Evolutionary conservation across 2,888 invertebrate genomes (phyloP), one percentile per base, ranked within the genome.

Genomic region (Lasioglossum figueresi): DNA sequence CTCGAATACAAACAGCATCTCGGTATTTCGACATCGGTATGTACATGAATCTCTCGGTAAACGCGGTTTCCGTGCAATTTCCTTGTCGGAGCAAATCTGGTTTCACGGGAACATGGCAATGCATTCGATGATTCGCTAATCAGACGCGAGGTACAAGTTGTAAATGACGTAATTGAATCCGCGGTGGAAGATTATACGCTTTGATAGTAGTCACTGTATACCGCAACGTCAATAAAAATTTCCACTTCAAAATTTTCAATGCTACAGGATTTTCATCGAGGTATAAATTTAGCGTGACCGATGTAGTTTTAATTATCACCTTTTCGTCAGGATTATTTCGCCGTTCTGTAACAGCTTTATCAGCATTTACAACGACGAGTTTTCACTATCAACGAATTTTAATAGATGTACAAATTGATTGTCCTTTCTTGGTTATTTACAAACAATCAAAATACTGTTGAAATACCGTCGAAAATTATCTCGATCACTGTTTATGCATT

Each of bases 141-240:
- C 63, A 34, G 78, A 19, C 52, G 52, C 27, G 43, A 23, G 31
- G 34, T 76, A 31, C 43, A n/a, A 59, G 34, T 72, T 34, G 73
- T 63, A 48, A 63, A 79, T 34, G 71, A 72, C 71, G 76, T 71
- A 81, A 77, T 31, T 72, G 56, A 77, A 81, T 45, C 43, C 43
- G 59, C 34, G 43, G 19, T 27, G 19, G 1, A 45, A 75, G 45
- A 48, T 48, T 16, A 45, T 45, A 23, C 48, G 23, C 48, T 48
- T 10, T 16, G 48, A 59, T 0, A 45, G 63, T 31, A 23, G 63
- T 66, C 75, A 48, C 63, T 52, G 31, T 37, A 37, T 31, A 19
- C 37, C 31, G 27, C 0, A 37, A 74, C 14, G n/a, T 59, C 48
- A 45, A 48, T 48, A 48, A 34, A 66, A 34, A 66, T 34, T 16